Base-by-base conservation (phyloP, 2,888 invertebrate species). In the Girardia tigrina region DNA sequence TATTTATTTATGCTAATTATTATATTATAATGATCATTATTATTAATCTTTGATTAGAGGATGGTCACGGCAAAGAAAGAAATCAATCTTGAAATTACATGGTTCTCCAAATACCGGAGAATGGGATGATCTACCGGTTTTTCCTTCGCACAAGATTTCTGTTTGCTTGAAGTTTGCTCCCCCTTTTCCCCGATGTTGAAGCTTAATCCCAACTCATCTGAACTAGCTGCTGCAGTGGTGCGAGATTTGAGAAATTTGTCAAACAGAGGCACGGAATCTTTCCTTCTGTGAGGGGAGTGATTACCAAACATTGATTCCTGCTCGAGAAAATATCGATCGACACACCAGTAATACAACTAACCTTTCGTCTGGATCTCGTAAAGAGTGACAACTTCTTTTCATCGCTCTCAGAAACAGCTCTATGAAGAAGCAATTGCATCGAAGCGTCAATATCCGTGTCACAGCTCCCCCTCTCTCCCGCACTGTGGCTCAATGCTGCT, bases 181-280 rank as follows among this genome's bases (percentile, higher is more conserved):
- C 73, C 73, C 26, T 29, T 36, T 6, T 29, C 28, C 28, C 73
- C 73, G n/a, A 36, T 29, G n/a, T 29, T 72, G 20, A 72, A 29
- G 36, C 73, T 72, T 29, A 72, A 36, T 29, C 73, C 73, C 36
- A 72, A 36, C 26, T 72, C 73, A 36, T 72, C 36, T 26, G 36
- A 29, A 12, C 71, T 28, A 12, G 73, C 73, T 29, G 74, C 74
- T 75, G 36, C 75, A 29, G 75, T 6, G 28, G 56, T 74, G 26
- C 69, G 26, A 1, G 74, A 27, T 42, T 74, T 74, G 23, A 74
- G 72, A 75, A 73, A 23, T 42, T 75, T 75, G 29, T 73, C 74
- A 74, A 75, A 42, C 6, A 75, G 75, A 26, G 75, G 75, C 28
- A 74, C 74, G 23, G 75, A 75, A 29, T 75, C 75, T 20, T 74